A percentile compares a stretch with the other conserved stretches of the same genome.
Conservation (phyloP, 2,888 invertebrate genomes). For the Mesochorus sp. region DNA sequence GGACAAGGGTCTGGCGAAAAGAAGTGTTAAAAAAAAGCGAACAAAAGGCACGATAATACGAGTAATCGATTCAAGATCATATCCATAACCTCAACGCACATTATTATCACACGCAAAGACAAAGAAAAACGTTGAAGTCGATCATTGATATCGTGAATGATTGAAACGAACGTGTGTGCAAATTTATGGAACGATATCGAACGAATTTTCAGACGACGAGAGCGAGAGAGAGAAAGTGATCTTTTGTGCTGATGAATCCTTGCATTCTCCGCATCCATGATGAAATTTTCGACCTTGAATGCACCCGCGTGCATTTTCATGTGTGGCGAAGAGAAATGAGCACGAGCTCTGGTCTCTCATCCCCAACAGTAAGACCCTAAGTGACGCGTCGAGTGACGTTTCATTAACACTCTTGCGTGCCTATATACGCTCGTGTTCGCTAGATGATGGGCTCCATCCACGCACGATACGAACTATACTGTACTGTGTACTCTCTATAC, state of each 20-base stretch:
- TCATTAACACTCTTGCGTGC: constrained; percentile 71
- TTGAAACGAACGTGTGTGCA: constrained; percentile 24
- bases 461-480: constrained; percentile 4
- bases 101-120: too few relatives aligned
- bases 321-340: constrained; percentile 40
- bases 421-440: constrained; percentile 1
- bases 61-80: constrained; percentile 29
- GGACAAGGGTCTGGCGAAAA: background rate
- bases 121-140: constrained; percentile 24
- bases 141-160: constrained; percentile 22
- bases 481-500: constrained; percentile 15
- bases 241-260: background rate
- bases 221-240: background rate
- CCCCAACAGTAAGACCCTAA: constrained; percentile 69
- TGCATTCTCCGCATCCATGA: constrained; percentile 27
- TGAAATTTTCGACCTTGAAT: constrained; percentile 58
- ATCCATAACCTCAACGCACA: too few relatives aligned
- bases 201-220: constrained; percentile 46
- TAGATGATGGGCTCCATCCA: constrained; percentile 25
- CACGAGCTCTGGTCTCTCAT: constrained; percentile 47
- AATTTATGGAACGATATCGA: constrained; percentile 34
- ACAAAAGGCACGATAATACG: constrained; percentile 31
- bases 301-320: constrained; percentile 32
- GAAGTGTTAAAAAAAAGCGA: background rate
- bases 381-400: constrained; percentile 75